phyloP scores from a whole-genome alignment of 2,888 invertebrate species.

The Ochlodes sylvanus region DNA sequence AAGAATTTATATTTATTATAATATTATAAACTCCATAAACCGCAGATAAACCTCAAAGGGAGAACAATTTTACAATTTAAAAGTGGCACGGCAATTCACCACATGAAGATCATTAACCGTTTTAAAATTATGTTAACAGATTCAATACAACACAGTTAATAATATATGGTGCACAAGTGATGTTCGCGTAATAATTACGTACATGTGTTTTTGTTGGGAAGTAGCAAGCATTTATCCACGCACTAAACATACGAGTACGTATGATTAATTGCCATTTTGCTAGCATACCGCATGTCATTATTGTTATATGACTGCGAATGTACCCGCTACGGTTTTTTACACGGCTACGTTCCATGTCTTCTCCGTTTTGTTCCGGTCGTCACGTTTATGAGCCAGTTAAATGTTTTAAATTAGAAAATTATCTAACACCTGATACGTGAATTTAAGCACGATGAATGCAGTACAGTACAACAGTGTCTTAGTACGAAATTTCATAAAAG shows the following conservation, averaged over 20 bases:
- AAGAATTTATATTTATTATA: no score
- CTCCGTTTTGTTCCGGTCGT: constrained; percentile 23
- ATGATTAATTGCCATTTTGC: constrained; percentile 17
- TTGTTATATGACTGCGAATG: neutral
- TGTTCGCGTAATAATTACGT: neutral
- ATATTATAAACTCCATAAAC: no score
- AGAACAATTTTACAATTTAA: no score
- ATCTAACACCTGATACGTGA: neutral
- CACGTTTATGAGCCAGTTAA: constrained; percentile 23
- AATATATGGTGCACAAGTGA: neutral
- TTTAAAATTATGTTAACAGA: no score
- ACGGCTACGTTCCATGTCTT: neutral
- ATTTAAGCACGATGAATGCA: neutral
- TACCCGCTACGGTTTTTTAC: constrained; percentile 4
- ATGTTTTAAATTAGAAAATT: constrained; percentile 21
- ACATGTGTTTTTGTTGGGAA: neutral
- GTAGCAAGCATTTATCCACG: constrained; percentile 3
- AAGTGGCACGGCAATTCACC: no score
- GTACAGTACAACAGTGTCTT: neutral
- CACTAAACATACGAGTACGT: neutral
- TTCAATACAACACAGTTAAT: no score
- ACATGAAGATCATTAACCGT: no score
- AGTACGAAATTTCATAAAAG: neutral
- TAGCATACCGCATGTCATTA: constrained; percentile 6
- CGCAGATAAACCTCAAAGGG: no score